Percentiles rank a stretch among this genome's conserved stretches.
Conservation (phyloP, 2,888 invertebrate species). For the Hoplodrina blanda region DNA sequence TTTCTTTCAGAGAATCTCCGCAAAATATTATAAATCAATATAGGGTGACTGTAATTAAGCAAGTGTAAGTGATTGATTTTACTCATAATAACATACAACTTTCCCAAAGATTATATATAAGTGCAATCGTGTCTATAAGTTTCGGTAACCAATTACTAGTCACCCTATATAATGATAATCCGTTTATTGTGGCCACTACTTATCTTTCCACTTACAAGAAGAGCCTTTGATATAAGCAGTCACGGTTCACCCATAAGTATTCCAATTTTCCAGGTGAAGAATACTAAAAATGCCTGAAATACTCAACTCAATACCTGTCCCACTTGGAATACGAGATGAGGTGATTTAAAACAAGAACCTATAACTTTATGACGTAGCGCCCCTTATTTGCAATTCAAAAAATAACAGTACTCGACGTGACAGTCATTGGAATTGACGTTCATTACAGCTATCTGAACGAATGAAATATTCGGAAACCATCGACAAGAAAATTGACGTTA, state of each 20-base stretch:
- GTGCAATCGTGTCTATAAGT: too few relatives aligned
- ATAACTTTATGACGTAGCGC: conserved; percentile 51
- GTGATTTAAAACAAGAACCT: conserved; percentile 53
- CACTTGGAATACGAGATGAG: conserved; percentile 55
- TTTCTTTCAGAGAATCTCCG: neutral
- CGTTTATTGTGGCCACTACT: neutral
- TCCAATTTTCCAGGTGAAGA: conserved; percentile 46
- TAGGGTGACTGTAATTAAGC: too few relatives aligned
- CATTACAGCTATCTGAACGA: conserved; percentile 67
- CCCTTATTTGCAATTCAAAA: conserved; percentile 63
- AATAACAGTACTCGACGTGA: conserved; percentile 62
- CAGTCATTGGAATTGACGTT: conserved; percentile 69
- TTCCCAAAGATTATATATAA: too few relatives aligned
- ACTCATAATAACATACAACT: too few relatives aligned
- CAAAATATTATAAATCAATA: too few relatives aligned
- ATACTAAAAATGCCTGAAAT: conserved; percentile 38
- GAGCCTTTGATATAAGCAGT: conserved; percentile 25
- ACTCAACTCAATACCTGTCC: conserved; percentile 35
- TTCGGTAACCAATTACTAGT: too few relatives aligned
- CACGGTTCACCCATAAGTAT: conserved; percentile 24
- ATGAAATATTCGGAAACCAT: conserved; percentile 68
- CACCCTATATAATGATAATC: neutral
- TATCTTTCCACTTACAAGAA: conserved; percentile 3
- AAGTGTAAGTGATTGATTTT: too few relatives aligned
- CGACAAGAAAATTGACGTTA: conserved; percentile 74